A percentile compares a stretch with the other conserved stretches of the same genome.
Conservation (phyloP, 30 jellyfish, hydroid and myxozoan species). For the Phacellophora camtschatica region DNA sequence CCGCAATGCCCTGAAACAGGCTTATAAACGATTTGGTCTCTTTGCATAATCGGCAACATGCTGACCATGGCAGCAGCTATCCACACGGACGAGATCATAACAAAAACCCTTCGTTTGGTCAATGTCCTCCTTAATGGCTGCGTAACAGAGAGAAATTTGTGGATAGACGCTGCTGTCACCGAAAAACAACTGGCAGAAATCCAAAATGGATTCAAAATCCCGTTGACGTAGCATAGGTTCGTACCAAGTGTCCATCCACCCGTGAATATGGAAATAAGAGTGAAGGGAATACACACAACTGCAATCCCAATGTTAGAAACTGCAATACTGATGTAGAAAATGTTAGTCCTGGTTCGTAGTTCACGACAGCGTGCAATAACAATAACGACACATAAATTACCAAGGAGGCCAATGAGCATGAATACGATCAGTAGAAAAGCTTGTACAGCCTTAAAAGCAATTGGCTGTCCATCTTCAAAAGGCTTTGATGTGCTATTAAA, state of each 20-base stretch:
- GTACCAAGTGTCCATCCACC: conserved; percentile 68
- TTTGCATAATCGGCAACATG: conserved; percentile 50
- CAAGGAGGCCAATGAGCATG: conserved; percentile 48
- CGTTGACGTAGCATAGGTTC: conserved; percentile 54
- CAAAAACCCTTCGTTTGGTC: conserved; percentile 13
- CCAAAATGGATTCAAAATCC: conserved; percentile 67
- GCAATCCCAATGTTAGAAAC: conserved; percentile 70
- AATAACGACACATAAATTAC: conserved; percentile 22
- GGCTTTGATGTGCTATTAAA: not conserved
- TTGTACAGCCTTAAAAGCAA: conserved; percentile 19
- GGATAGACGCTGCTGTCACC: conserved; percentile 58
- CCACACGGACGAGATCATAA: conserved; percentile 26
- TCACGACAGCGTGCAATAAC: conserved; percentile 43
- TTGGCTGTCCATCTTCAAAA: not conserved
- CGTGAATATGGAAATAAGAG: conserved; percentile 47
- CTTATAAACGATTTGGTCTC: conserved; percentile 32
- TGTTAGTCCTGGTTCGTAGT: conserved; percentile 68
- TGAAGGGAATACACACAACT: conserved; percentile 61
- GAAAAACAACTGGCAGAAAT: conserved; percentile 65
- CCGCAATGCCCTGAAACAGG: conserved; percentile 76
- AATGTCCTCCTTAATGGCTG: conserved; percentile 56
- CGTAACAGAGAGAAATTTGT: conserved; percentile 50
- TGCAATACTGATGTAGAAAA: conserved; percentile 46
- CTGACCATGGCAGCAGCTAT: conserved; percentile 27
- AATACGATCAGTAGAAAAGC: conserved; percentile 7